Percentiles rank a stretch among this genome's conserved stretches.
phyloP scores from a whole-genome alignment of 2,888 invertebrate genomes.

The Leptopterna dolabrata region DNA sequence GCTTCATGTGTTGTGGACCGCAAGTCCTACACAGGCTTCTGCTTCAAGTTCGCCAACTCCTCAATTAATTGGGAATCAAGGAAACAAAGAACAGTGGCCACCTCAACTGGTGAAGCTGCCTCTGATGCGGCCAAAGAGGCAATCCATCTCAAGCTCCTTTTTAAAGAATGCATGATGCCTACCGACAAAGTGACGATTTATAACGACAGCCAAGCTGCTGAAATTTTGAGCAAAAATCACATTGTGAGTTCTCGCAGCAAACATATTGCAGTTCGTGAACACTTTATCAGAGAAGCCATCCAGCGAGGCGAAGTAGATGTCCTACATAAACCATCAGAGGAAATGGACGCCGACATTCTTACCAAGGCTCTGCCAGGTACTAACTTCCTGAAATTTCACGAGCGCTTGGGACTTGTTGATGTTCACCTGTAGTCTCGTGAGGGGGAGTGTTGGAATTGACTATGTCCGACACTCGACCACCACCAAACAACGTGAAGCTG shows the following conservation, averaged over 20 bases:
- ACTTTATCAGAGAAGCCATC: conserved; percentile 66
- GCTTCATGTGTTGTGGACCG: conserved; percentile 24
- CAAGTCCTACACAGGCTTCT: conserved; percentile 47
- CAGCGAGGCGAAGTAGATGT: background rate
- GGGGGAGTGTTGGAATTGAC: no score
- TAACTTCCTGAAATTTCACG: background rate
- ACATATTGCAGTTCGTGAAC: conserved; percentile 63
- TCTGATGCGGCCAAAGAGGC: conserved; percentile 9
- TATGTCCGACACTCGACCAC: no score
- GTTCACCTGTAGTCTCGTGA: no score
- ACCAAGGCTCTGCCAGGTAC: conserved; percentile 11
- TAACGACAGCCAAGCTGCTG: conserved; percentile 44
- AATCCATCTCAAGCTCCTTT: background rate
- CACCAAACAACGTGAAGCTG: no score
- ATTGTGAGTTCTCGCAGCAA: background rate
- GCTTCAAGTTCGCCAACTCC: conserved; percentile 31
- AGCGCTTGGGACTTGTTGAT: no score
- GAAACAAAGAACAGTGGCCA: conserved; percentile 54
- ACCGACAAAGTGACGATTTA: background rate
- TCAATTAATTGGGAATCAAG: conserved; percentile 51
- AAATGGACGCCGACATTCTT: conserved; percentile 7
- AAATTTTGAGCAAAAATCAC: background rate
- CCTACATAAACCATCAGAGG: background rate
- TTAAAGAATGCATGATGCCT: background rate
- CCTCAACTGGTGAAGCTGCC: conserved; percentile 50